Conservation (phyloP, 2,797 vertebrate species). For the Pachyuromys duprasi region DNA sequence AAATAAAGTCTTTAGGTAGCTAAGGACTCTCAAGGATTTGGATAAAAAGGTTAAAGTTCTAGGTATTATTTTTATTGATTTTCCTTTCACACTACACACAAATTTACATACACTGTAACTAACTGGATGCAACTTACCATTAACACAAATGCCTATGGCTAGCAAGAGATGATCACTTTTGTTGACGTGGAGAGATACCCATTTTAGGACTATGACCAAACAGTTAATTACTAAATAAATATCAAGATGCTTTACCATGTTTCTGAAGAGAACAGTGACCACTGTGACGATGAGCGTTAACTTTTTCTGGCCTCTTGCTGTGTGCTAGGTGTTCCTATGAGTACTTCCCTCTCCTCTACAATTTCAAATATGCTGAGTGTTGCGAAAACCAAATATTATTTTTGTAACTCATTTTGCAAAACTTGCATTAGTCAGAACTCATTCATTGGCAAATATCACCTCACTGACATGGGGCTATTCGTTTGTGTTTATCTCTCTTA, state of each 20-base stretch:
- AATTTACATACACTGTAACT: background rate
- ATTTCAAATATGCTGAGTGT: constrained; percentile 5
- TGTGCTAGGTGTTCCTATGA: background rate
- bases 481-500: background rate
- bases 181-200: background rate
- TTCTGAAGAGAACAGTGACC: background rate
- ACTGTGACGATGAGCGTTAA: background rate
- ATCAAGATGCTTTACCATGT: background rate
- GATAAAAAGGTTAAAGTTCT: constrained; percentile 14
- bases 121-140: background rate
- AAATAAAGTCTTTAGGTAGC: constrained; percentile 22
- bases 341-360: background rate
- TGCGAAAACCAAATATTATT: constrained; percentile 9
- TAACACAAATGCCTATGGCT: background rate
- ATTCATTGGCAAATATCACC: background rate
- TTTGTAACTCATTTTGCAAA: constrained; percentile 49
- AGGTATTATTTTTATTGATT: constrained; percentile 36
- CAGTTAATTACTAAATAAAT: constrained; percentile 34
- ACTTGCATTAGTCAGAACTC: background rate
- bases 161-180: background rate
- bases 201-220: background rate
- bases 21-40: constrained; percentile 7
- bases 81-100: background rate
- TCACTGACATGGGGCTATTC: background rate
- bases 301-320: background rate